These are phyloP conservation scores for Gnatocerus cornutus DNA, from an alignment of 2,888 invertebrate species.

Conservation along the genomic window DNA sequence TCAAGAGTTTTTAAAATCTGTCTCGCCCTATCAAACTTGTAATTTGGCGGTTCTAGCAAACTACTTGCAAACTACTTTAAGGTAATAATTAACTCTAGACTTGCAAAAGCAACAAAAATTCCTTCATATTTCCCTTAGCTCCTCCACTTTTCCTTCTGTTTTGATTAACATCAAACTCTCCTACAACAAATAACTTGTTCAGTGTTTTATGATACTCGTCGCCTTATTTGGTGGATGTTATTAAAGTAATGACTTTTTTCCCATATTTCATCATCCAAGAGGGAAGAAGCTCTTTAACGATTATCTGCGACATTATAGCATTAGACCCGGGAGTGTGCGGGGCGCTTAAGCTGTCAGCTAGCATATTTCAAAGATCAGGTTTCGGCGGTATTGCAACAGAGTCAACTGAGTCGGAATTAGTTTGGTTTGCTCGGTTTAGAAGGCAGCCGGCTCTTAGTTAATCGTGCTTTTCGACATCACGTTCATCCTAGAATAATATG, in stretches of 20 bases:
- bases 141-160: too few relatives aligned
- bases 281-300: neutral
- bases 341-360: slow-evolving; percentile 26
- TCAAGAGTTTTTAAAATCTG: too few relatives aligned
- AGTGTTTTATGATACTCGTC: too few relatives aligned
- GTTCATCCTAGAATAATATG: slow-evolving; percentile 15
- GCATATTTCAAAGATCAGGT: slow-evolving; percentile 50
- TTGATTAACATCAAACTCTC: too few relatives aligned
- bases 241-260: neutral
- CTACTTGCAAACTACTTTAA: too few relatives aligned
- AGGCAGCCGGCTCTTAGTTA: slow-evolving; percentile 30
- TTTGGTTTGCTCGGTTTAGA: slow-evolving; percentile 40
- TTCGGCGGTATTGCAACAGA: slow-evolving; percentile 50
- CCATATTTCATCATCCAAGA: neutral
- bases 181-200: too few relatives aligned
- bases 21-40: too few relatives aligned
- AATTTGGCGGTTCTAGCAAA: too few relatives aligned
- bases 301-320: slow-evolving; percentile 1
- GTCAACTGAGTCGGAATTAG: slow-evolving; percentile 44
- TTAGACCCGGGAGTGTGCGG: slow-evolving; percentile 29
- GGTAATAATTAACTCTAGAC: too few relatives aligned
- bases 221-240: too few relatives aligned
- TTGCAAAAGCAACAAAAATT: too few relatives aligned
- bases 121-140: too few relatives aligned
- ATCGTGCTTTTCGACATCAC: slow-evolving; percentile 35